Evolutionary conservation across 2,113 vertebrate genomes (phyloP), one percentile per base, ranked within the genome.

Genomic region (Fregetta grallaria): DNA sequence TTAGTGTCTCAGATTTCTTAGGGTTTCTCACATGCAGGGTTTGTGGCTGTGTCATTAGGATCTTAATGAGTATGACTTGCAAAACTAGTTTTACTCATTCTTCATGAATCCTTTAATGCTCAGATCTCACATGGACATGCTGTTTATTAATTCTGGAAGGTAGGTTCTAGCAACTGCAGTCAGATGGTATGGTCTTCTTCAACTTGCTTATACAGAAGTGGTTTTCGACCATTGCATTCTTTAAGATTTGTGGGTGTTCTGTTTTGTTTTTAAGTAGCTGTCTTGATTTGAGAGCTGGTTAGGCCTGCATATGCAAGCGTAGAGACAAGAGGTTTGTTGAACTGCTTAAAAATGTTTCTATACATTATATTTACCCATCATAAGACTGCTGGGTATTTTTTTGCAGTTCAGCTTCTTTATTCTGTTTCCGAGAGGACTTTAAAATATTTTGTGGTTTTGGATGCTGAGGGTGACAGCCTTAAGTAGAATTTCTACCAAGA

Each of bases 81-180:
- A 86, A 58, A 96, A 90, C 90, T 42, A 50, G 87, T 95, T 96
- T 70, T 86, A 59, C 71, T 81, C 50, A 75, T 91, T 91, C n/a
- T 79, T 61, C 19, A 13, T 49, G 62, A 70, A 83, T 65, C 85
- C 42, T 79, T 90, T 91, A 53, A 53, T 86, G 82, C 50, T 90
- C 59, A 32, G 20, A 20, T 80, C 72, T 89, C 83, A 61, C 49
- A 11, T 44, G 52, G 63, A 29, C 32, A 0, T 12, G 34, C 53
- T 80, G 75, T 47, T 90, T 65, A 56, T 96, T 93, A 38, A 42
- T 59, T 94, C 26, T 72, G 68, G 76, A 62, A 92, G 59, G 63
- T 80, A 29, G 70, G 49, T 86, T 72, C 66, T 40, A 61, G 73
- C 59, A 78, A 16, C 67, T 94, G 77, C 87, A 92, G 58, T 45